Conservation (phyloP, 2,113 vertebrate genomes). For the Genyomyrus donnyi region DNA sequence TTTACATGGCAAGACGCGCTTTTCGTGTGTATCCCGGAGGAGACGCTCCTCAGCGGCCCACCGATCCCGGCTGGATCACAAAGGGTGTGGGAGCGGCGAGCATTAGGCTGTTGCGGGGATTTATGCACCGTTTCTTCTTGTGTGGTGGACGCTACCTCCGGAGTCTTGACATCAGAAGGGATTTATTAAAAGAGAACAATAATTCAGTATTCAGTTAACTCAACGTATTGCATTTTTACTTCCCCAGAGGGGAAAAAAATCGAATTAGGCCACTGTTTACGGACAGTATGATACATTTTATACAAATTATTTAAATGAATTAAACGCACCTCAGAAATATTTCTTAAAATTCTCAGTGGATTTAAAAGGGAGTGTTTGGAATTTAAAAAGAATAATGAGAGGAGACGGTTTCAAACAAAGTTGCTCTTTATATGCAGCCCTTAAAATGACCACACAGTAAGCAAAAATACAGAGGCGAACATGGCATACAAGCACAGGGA, state of each 20-base stretch:
- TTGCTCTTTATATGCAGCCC: too few species aligned
- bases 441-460: too few species aligned
- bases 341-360: neutral
- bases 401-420: too few species aligned
- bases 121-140: conserved; percentile 1
- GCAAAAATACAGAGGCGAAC: too few species aligned
- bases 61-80: conserved; percentile 81
- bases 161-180: neutral
- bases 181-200: neutral
- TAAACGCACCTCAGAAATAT: neutral
- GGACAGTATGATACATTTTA: neutral
- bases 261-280: neutral
- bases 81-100: neutral
- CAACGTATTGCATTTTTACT: neutral
- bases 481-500: too few species aligned
- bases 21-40: conserved; percentile 92
- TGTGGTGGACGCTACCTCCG: neutral
- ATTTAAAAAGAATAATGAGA: neutral
- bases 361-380: neutral
- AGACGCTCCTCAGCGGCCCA: conserved; percentile 98
- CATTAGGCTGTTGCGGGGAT: neutral
- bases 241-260: neutral
- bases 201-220: neutral
- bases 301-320: neutral
- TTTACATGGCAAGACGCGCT: conserved; percentile 90